A percentile compares a stretch with the other conserved stretches of the same genome.
Evolutionary conservation across 2,888 invertebrate species (phyloP).

Genomic region (Agriopis leucophaearia): DNA sequence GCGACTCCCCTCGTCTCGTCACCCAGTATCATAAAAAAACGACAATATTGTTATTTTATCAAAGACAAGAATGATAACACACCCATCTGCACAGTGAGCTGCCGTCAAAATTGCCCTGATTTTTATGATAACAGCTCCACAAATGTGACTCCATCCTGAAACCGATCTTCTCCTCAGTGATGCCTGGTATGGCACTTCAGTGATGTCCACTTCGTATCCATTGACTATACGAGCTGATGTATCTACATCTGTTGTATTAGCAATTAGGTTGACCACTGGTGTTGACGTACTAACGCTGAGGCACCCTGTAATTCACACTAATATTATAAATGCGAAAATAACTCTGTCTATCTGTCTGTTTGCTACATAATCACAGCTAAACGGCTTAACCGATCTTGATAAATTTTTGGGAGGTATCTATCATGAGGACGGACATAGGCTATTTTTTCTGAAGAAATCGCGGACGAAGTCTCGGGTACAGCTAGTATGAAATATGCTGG

Average conservation of each 20-base stretch:
- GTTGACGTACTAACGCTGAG: slow-evolving; percentile 43
- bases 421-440: too few species aligned
- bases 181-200: slow-evolving; percentile 77
- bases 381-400: too few species aligned
- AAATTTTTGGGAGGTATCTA: too few species aligned
- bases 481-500: too few species aligned
- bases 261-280: slow-evolving; percentile 34
- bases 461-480: too few species aligned
- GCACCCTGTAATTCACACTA: slow-evolving; percentile 32
- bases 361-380: too few species aligned
- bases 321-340: too few species aligned
- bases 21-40: too few species aligned
- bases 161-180: slow-evolving; percentile 59
- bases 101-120: slow-evolving; percentile 69
- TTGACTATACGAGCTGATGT: slow-evolving; percentile 72
- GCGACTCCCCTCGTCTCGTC: too few species aligned
- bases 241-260: slow-evolving; percentile 39
- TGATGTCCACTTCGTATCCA: slow-evolving; percentile 75
- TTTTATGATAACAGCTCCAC: slow-evolving; percentile 73
- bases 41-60: too few species aligned
- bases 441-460: too few species aligned
- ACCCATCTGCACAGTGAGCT: slow-evolving; percentile 74
- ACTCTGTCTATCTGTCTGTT: too few species aligned
- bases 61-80: slow-evolving; percentile 36
- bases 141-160: slow-evolving; percentile 69